Conservation (phyloP, 1,140 invertebrate species). For the Olivierus martensii region DNA sequence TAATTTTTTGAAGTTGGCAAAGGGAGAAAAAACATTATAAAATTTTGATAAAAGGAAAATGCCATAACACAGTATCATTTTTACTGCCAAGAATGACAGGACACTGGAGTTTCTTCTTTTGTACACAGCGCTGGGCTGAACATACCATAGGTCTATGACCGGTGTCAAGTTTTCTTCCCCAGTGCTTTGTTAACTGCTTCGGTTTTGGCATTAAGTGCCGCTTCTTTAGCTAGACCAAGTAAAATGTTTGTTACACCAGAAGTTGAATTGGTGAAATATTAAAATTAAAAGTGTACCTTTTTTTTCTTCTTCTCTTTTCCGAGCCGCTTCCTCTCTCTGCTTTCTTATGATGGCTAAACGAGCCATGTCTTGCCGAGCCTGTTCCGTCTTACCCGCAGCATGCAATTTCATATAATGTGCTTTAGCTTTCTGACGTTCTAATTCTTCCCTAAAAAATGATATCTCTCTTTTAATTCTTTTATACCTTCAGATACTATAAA, state of each 20-base stretch:
- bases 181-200: slow-evolving; percentile 41
- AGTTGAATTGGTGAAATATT: not conserved
- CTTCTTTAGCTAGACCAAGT: slow-evolving; percentile 35
- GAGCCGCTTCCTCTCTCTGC: slow-evolving; percentile 84
- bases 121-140: no score
- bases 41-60: no score
- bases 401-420: slow-evolving; percentile 83
- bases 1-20: no score
- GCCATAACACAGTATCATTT: no score
- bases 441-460: slow-evolving; percentile 54
- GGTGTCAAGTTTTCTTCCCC: slow-evolving; percentile 34
- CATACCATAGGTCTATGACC: no score
- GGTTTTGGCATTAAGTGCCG: slow-evolving; percentile 37
- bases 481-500: no score
- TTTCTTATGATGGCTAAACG: slow-evolving; percentile 63
- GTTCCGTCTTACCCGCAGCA: slow-evolving; percentile 86
- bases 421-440: slow-evolving; percentile 75
- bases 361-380: slow-evolving; percentile 85
- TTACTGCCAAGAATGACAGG: no score
- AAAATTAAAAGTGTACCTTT: slow-evolving; percentile 7
- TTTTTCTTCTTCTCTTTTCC: slow-evolving; percentile 71
- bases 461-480: no score
- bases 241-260: slow-evolving; percentile 10
- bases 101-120: no score
- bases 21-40: no score